Conservation (phyloP, 2,888 invertebrate genomes). For the Mesorhabditis sp. region DNA sequence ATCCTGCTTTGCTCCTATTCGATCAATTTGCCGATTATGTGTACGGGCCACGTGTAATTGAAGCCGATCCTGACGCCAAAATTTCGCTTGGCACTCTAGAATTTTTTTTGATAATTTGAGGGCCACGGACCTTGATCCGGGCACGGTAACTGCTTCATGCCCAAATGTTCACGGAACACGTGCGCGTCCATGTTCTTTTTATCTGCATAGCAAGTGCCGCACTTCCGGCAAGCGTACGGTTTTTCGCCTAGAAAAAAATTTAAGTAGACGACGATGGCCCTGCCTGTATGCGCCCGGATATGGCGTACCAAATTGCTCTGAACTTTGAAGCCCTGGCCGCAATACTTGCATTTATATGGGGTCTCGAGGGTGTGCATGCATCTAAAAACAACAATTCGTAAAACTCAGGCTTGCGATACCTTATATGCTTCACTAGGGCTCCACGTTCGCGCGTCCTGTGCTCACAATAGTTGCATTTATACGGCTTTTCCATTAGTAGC, state of each 20-base stretch:
- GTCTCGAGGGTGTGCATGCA: conserved; percentile 48
- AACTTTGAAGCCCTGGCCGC: conserved; percentile 43
- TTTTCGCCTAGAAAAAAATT: conserved; percentile 38
- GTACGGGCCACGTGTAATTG: too few species aligned
- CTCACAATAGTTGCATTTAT: conserved; percentile 44
- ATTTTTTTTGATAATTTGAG: too few species aligned
- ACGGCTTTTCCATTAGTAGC: conserved; percentile 36
- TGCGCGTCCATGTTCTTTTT: conserved; percentile 55
- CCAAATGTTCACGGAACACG: conserved; percentile 42
- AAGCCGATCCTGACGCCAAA: conserved; percentile 43
- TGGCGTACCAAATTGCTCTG: conserved; percentile 48
- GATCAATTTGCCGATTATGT: too few species aligned
- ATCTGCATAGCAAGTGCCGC: conserved; percentile 46
- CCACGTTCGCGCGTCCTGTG: conserved; percentile 41
- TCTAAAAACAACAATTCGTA: conserved; percentile 13
- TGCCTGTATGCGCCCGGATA: conserved; percentile 44
- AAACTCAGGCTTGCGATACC: conserved; percentile 11
- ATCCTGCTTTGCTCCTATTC: too few species aligned
- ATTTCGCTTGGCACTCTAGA: conserved; percentile 23
- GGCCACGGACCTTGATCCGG: conserved; percentile 10
- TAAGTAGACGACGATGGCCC: background rate
- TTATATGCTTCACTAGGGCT: conserved; percentile 45
- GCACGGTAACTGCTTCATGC: conserved; percentile 32
- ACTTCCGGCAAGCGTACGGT: conserved; percentile 48
- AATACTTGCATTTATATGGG: conserved; percentile 42